Evolutionary conservation across 2,888 invertebrate species (phyloP).

Genomic region (Eugnorisma glareosa): DNA sequence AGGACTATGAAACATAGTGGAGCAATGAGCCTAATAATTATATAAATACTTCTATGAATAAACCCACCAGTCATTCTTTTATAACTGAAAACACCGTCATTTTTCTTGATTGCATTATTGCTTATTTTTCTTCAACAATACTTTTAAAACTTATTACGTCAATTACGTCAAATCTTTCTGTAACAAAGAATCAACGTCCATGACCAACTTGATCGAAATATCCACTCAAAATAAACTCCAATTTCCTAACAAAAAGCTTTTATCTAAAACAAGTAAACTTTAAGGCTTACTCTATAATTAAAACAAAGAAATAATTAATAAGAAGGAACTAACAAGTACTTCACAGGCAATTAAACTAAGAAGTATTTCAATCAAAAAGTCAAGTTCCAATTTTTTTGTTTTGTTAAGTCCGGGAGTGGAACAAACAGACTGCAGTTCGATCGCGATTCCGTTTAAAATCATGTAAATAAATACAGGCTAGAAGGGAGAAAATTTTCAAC

Average conservation of each 20-base stretch:
- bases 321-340: slow-evolving; percentile 38
- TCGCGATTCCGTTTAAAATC: neutral
- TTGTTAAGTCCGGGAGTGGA: neutral
- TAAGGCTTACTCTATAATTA: slow-evolving; percentile 37
- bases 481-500: too few relatives aligned
- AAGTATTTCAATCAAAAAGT: slow-evolving; percentile 32
- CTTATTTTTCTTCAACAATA: neutral
- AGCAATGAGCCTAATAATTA: too few relatives aligned
- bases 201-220: slow-evolving; percentile 8
- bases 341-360: slow-evolving; percentile 45
- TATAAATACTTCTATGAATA: too few relatives aligned
- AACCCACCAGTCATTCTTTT: too few relatives aligned
- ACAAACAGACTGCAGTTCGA: neutral
- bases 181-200: slow-evolving; percentile 9
- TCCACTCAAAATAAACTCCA: slow-evolving; percentile 18
- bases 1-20: too few relatives aligned
- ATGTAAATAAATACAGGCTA: neutral
- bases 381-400: slow-evolving; percentile 20
- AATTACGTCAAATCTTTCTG: neutral
- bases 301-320: slow-evolving; percentile 54
- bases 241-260: slow-evolving; percentile 47
- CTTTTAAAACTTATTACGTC: neutral
- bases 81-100: too few relatives aligned
- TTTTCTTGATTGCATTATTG: neutral
- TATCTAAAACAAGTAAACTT: slow-evolving; percentile 36